Evolutionary conservation across 2,113 vertebrate species (phyloP).

Genomic region (Sterrhoptilus dennistouni): DNA sequence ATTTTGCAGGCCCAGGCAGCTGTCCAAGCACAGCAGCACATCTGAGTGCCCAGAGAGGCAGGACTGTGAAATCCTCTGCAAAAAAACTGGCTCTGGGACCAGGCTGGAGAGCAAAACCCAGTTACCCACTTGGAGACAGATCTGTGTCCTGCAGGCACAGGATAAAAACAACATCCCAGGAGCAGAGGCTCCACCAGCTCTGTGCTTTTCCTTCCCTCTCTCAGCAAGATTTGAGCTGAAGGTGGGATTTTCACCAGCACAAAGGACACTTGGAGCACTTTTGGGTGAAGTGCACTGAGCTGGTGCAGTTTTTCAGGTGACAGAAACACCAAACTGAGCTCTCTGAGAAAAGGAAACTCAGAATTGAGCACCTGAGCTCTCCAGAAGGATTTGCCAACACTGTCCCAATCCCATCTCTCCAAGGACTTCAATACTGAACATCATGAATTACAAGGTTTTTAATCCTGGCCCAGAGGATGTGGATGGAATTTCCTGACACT

Average conservation of each 20-base stretch:
- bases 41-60: not conserved
- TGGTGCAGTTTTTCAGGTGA: not conserved
- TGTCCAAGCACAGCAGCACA: conserved; percentile 42
- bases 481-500: not conserved
- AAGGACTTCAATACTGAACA: not conserved
- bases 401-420: not conserved
- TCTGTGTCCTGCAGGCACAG: not conserved
- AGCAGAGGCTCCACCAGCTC: not conserved
- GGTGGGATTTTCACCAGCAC: not conserved
- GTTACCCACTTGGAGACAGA: not conserved
- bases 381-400: not conserved
- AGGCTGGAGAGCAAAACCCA: conserved; percentile 11
- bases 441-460: not conserved
- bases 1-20: not conserved
- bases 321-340: not conserved
- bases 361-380: not conserved
- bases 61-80: not conserved
- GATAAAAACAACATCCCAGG: not conserved
- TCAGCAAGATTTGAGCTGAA: not conserved
- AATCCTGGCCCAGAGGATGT: not conserved
- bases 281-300: not conserved
- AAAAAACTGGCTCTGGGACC: not conserved
- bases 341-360: not conserved
- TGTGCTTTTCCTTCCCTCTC: not conserved
- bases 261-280: not conserved